phyloP scores from a whole-genome alignment of 2,797 vertebrate genomes.

The Hippoglossus hippoglossus region DNA sequence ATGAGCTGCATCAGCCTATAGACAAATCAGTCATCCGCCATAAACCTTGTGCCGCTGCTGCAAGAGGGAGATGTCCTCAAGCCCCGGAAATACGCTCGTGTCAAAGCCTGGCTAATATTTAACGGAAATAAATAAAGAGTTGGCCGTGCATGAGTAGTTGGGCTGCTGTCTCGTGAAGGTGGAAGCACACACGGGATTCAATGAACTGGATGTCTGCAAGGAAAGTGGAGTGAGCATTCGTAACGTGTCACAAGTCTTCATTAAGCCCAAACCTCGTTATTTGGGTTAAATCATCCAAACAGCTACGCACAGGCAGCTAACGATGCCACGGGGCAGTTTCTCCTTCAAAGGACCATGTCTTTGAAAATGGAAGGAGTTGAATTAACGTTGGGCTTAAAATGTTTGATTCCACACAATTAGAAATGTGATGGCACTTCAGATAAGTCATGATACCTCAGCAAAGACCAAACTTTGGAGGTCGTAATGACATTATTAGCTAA shows the following conservation, averaged over 20 bases:
- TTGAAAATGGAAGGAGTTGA: too few relatives aligned
- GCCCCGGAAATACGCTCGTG: neutral
- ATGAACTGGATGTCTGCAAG: neutral
- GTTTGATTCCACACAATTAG: too few relatives aligned
- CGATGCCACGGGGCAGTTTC: neutral
- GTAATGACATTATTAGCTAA: too few relatives aligned
- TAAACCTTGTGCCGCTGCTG: slow-evolving; percentile 3
- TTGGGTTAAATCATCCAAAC: slow-evolving; percentile 1
- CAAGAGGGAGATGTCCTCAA: neutral
- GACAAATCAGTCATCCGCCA: slow-evolving; percentile 21
- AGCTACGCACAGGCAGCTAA: neutral
- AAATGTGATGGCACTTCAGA: too few relatives aligned
- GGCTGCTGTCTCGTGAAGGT: slow-evolving; percentile 12
- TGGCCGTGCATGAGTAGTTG: slow-evolving; percentile 19
- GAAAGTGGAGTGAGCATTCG: neutral
- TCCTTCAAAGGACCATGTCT: neutral
- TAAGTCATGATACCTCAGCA: too few relatives aligned
- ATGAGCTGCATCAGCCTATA: slow-evolving; percentile 30
- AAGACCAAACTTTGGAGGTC: too few relatives aligned
- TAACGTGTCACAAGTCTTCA: too few relatives aligned
- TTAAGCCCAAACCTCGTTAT: neutral
- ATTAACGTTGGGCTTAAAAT: too few relatives aligned
- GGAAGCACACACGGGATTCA: neutral
- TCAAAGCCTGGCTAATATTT: slow-evolving; percentile 27
- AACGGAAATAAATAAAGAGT: slow-evolving; percentile 31